Evolutionary conservation across 2,888 invertebrate genomes (phyloP).

Genomic region (Phymatocera aterrima): DNA sequence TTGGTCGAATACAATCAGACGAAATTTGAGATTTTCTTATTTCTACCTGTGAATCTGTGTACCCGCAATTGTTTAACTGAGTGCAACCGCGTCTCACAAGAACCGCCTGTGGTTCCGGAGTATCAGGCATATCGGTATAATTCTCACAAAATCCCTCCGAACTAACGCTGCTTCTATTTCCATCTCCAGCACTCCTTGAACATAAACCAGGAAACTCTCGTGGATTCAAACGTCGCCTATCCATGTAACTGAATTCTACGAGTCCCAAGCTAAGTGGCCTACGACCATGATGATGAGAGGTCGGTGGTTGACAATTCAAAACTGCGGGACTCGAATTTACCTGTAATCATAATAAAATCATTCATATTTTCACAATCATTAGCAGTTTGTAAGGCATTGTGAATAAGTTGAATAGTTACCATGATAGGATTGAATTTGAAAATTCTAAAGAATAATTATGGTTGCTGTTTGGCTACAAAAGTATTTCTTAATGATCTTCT

Average conservation of each 20-base stretch:
- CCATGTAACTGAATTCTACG: constrained; percentile 73
- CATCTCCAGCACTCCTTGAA: constrained; percentile 77
- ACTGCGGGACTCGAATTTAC: constrained; percentile 91
- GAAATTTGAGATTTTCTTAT: constrained; percentile 44
- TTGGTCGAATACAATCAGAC: too few species aligned
- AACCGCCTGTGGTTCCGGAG: constrained; percentile 72
- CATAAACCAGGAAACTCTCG: constrained; percentile 70
- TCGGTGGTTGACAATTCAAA: constrained; percentile 83
- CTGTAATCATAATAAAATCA: constrained; percentile 70
- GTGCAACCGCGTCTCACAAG: constrained; percentile 78
- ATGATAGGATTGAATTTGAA: background rate
- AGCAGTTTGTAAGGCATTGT: background rate
- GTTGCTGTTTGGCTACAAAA: background rate
- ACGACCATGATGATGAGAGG: constrained; percentile 73
- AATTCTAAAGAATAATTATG: background rate
- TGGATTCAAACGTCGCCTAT: constrained; percentile 68
- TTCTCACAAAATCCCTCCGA: constrained; percentile 98
- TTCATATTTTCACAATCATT: background rate
- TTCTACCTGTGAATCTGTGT: constrained; percentile 71
- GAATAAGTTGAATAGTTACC: background rate
- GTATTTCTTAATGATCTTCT: background rate
- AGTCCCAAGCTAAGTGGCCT: constrained; percentile 73
- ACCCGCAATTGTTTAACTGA: constrained; percentile 71
- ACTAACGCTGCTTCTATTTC: constrained; percentile 94
- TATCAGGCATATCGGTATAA: constrained; percentile 84